These are phyloP conservation scores for Chaenogobius annularis DNA, from an alignment of 2,113 vertebrate species.

Conservation along the genomic window DNA sequence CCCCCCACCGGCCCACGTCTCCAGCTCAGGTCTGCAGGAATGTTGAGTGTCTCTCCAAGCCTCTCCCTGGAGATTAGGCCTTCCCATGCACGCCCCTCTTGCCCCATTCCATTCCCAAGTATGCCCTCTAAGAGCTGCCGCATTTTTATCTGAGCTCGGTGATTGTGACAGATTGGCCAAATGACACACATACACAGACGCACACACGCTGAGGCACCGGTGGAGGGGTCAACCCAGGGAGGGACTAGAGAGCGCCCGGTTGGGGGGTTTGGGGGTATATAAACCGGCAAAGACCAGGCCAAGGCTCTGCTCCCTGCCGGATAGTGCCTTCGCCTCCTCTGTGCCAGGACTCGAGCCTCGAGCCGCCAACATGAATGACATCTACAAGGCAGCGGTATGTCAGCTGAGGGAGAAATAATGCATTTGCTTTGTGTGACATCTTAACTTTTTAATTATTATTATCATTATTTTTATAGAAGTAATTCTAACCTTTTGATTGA, in stretches of 20 bases:
- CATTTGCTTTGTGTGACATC: neutral
- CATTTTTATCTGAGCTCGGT: constrained; percentile 76
- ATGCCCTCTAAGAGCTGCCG: constrained; percentile 67
- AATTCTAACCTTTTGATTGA: neutral
- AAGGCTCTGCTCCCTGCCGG: constrained; percentile 67
- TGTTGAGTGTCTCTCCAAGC: constrained; percentile 71
- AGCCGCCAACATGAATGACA: constrained; percentile 75
- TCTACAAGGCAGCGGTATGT: constrained; percentile 79
- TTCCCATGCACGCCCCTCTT: constrained; percentile 30
- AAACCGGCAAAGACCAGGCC: constrained; percentile 59
- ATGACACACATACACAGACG: constrained; percentile 64
- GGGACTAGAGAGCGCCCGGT: constrained; percentile 54
- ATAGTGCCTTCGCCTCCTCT: constrained; percentile 52
- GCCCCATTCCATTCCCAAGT: constrained; percentile 71
- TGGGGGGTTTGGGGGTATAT: constrained; percentile 61
- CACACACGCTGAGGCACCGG: constrained; percentile 42
- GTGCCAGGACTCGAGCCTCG: constrained; percentile 61
- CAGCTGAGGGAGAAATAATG: constrained; percentile 10
- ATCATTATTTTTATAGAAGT: neutral
- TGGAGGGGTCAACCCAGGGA: constrained; percentile 49
- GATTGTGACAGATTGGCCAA: constrained; percentile 75
- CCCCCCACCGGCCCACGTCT: constrained; percentile 23
- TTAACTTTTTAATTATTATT: neutral
- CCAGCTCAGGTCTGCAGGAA: constrained; percentile 60
- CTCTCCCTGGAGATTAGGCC: constrained; percentile 64